Conservation (phyloP, 2,797 vertebrate genomes). For the Discoglossus pictus region DNA sequence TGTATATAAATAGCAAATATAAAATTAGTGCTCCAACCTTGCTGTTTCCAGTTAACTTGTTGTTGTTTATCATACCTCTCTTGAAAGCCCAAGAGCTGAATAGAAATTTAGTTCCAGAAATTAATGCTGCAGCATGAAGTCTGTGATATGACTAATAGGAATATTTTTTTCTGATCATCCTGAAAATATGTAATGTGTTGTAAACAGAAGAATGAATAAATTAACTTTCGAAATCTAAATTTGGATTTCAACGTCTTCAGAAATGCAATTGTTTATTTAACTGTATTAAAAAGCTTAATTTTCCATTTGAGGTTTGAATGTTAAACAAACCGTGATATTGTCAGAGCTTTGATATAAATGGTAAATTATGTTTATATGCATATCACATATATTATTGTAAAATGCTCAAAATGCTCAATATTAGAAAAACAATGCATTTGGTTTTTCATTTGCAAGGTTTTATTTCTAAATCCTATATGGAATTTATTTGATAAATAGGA, state of each 20-base stretch:
- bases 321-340: conserved; percentile 25
- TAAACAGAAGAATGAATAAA: conserved; percentile 42
- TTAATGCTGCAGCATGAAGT: conserved; percentile 24
- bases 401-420: no score
- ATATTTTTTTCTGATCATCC: conserved; percentile 6
- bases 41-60: not conserved
- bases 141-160: conserved; percentile 41
- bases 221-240: conserved; percentile 36
- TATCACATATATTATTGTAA: not conserved
- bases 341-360: conserved; percentile 27
- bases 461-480: no score
- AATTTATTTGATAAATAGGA: no score
- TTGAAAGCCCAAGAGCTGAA: conserved; percentile 14
- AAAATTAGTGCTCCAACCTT: not conserved
- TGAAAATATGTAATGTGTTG: conserved; percentile 33
- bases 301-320: conserved; percentile 19
- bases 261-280: conserved; percentile 43
- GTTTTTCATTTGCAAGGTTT: no score
- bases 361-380: not conserved
- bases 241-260: conserved; percentile 26
- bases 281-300: conserved; percentile 23
- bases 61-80: conserved; percentile 23
- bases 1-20: conserved; percentile 1
- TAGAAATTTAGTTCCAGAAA: conserved; percentile 25
- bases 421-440: no score